Conservation (phyloP, 1,140 invertebrate species). For the Conopomorpha cramerella region DNA sequence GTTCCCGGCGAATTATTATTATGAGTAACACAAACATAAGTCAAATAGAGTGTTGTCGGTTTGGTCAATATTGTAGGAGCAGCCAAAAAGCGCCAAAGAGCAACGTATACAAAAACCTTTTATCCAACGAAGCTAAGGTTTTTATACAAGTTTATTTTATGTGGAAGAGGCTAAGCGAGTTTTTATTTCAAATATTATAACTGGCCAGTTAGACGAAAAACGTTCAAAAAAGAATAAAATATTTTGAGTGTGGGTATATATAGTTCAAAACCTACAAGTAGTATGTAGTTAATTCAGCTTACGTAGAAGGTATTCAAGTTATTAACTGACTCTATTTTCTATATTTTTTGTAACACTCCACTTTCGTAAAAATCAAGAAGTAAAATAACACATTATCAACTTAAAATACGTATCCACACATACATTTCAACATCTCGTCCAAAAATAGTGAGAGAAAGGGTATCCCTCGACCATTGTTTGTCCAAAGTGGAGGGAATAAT, state of each 20-base stretch:
- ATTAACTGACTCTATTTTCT: too few species aligned
- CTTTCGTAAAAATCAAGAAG: too few species aligned
- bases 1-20: constrained; percentile 50
- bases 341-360: too few species aligned
- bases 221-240: not conserved
- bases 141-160: too few species aligned
- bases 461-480: constrained; percentile 48
- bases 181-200: too few species aligned
- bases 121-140: too few species aligned
- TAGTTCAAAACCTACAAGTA: too few species aligned
- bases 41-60: constrained; percentile 53
- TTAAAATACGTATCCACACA: constrained; percentile 20
- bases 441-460: constrained; percentile 51
- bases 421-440: constrained; percentile 14
- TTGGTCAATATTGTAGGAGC: constrained; percentile 59
- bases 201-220: too few species aligned
- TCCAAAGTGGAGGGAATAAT: constrained; percentile 57
- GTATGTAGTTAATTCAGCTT: too few species aligned
- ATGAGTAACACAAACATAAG: constrained; percentile 57
- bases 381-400: constrained; percentile 4
- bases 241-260: not conserved
- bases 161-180: too few species aligned
- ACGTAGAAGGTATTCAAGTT: too few species aligned
- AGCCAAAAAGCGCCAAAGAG: constrained; percentile 57
- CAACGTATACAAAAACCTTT: constrained; percentile 61